phyloP scores from a whole-genome alignment of 2,888 invertebrate genomes.

The Noctua comes region DNA sequence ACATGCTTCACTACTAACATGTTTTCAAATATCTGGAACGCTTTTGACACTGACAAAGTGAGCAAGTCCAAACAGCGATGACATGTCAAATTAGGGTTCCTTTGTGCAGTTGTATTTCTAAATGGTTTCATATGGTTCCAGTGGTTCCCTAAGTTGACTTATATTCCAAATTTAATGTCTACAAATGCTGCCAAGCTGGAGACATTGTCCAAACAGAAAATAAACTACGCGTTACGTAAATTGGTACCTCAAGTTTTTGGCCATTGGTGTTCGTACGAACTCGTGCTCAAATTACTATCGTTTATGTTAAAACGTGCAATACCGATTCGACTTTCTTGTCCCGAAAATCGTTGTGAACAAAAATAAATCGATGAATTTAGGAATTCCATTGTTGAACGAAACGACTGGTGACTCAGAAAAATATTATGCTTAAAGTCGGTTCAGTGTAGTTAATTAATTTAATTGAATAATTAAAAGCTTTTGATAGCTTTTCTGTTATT shows the following conservation, averaged over 20 bases:
- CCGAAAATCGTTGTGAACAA: not conserved
- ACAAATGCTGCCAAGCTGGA: not conserved
- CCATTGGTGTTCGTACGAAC: not conserved
- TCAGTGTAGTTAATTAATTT: not conserved
- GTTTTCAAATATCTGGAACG: not conserved
- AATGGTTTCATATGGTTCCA: not conserved
- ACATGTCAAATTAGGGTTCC: slow-evolving; percentile 45
- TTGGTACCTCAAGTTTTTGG: not conserved
- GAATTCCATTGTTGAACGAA: slow-evolving; percentile 27
- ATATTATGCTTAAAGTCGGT: not conserved
- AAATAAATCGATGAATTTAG: slow-evolving; percentile 8
- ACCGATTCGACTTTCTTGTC: not conserved
- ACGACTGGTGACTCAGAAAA: not conserved
- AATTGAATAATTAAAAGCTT: not conserved
- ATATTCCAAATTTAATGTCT: not conserved
- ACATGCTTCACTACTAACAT: slow-evolving; percentile 5
- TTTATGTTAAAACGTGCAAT: not conserved
- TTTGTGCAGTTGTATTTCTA: accelerated
- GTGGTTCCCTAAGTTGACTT: not conserved
- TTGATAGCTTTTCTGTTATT: not conserved
- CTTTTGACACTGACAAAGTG: slow-evolving; percentile 43
- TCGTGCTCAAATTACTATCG: not conserved
- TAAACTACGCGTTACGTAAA: not conserved
- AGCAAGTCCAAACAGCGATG: slow-evolving; percentile 21
- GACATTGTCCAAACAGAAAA: not conserved